A percentile compares a stretch with the other conserved stretches of the same genome.
Evolutionary conservation across 2,797 vertebrate genomes (phyloP).

Genomic region (Sandelia bainsii): DNA sequence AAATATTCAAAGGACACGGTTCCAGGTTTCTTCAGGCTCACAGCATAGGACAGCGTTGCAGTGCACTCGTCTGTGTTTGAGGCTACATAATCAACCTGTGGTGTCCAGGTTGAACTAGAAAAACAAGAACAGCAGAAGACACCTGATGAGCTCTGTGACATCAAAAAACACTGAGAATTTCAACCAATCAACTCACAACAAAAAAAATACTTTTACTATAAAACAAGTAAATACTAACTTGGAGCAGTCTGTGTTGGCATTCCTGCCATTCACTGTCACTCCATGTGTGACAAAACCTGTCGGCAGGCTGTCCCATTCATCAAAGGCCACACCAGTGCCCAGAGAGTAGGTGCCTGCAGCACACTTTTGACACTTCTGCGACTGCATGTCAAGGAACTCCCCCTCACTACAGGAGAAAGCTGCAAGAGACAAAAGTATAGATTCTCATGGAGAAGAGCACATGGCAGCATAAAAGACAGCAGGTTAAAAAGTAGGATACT

Average conservation of each 20-base stretch:
- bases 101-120: constrained; percentile 92
- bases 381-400: constrained; percentile 94
- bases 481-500: constrained; percentile 51
- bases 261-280: constrained; percentile 70
- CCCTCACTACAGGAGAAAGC: constrained; percentile 95
- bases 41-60: constrained; percentile 91
- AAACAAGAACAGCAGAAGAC: constrained; percentile 24
- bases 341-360: constrained; percentile 92
- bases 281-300: constrained; percentile 90
- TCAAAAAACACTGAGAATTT: neutral
- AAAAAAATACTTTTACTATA: neutral
- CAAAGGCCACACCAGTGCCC: constrained; percentile 92
- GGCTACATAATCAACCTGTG: constrained; percentile 89
- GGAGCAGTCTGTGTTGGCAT: constrained; percentile 85
- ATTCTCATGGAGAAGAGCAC: neutral
- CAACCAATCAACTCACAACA: neutral
- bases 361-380: constrained; percentile 91
- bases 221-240: constrained; percentile 81
- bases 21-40: constrained; percentile 93
- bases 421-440: constrained; percentile 56
- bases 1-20: constrained; percentile 92
- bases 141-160: neutral
- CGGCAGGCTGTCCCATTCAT: constrained; percentile 93
- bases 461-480: neutral
- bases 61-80: constrained; percentile 97